Evolutionary conservation across 2,888 invertebrate species (phyloP).

Genomic region (Coecobrya sp.): DNA sequence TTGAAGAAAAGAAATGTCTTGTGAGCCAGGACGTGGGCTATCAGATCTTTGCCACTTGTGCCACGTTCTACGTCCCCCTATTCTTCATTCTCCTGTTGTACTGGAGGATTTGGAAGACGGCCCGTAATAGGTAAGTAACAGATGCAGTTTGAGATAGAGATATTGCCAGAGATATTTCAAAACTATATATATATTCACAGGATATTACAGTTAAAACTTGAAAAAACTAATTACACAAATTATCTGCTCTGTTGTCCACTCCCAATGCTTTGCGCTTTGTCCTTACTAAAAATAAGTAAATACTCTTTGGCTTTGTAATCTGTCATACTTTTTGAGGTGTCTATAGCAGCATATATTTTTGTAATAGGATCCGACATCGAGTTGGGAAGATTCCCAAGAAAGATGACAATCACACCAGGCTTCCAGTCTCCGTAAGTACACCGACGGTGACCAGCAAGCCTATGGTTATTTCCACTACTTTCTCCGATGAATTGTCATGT

Average conservation of each 20-base stretch:
- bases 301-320: too few species aligned
- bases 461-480: constrained; percentile 81
- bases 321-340: too few species aligned
- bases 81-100: constrained; percentile 95
- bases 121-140: too few species aligned
- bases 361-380: constrained; percentile 93
- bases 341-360: too few species aligned
- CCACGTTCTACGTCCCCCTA: constrained; percentile 97
- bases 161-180: too few species aligned
- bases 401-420: constrained; percentile 77
- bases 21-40: constrained; percentile 94
- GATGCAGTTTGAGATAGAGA: too few species aligned
- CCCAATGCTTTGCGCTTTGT: too few species aligned
- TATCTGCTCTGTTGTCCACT: too few species aligned
- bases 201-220: too few species aligned
- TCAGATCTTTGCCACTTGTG: constrained; percentile 86
- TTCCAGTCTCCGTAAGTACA: constrained; percentile 87
- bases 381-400: constrained; percentile 86
- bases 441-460: constrained; percentile 88
- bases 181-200: too few species aligned
- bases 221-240: too few species aligned
- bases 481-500: constrained; percentile 84
- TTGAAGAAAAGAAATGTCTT: constrained; percentile 91
- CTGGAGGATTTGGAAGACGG: constrained; percentile 96
- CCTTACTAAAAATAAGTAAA: too few species aligned